These are phyloP conservation scores for Palythoa heliodiscus DNA, from an alignment of 92 coral and sea anemone species.

Conservation along the genomic window DNA sequence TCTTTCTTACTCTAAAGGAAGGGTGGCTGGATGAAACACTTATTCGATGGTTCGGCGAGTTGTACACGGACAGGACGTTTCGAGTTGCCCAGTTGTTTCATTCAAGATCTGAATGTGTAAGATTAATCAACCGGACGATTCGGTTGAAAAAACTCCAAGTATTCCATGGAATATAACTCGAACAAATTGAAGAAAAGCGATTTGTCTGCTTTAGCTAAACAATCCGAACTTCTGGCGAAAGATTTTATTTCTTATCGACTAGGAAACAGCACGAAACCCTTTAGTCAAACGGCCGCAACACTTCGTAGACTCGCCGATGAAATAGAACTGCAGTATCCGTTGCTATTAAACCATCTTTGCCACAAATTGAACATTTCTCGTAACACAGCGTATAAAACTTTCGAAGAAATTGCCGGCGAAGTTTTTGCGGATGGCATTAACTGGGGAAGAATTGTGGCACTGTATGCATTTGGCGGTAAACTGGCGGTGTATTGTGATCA, in stretches of 20 bases:
- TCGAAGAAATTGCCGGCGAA: constrained; percentile 93
- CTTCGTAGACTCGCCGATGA: constrained; percentile 96
- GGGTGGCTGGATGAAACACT: not conserved
- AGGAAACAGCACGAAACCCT: constrained; percentile 78
- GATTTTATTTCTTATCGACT: constrained; percentile 93
- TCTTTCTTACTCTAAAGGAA: not conserved
- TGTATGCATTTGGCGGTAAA: constrained; percentile 96
- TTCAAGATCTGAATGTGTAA: constrained; percentile 39
- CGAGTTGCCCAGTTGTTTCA: constrained; percentile 29
- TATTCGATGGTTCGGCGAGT: constrained; percentile 2
- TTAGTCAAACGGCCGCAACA: constrained; percentile 79
- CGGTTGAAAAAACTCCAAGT: constrained; percentile 8
- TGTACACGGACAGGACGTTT: constrained; percentile 20
- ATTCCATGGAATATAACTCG: constrained; percentile 74
- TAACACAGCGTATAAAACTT: constrained; percentile 88
- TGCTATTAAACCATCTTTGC: constrained; percentile 86
- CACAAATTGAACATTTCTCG: constrained; percentile 82
- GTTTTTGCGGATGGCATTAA: constrained; percentile 97
- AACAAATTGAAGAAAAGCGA: constrained; percentile 57
- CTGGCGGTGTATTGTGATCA: constrained; percentile 91
- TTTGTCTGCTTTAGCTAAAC: constrained; percentile 57
- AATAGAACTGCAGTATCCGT: constrained; percentile 91
- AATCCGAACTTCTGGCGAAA: constrained; percentile 79
- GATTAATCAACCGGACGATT: constrained; percentile 56
- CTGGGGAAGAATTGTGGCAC: constrained; percentile 98